phyloP scores from a whole-genome alignment of 1,140 invertebrate genomes.

The Archivesica marissinica region DNA sequence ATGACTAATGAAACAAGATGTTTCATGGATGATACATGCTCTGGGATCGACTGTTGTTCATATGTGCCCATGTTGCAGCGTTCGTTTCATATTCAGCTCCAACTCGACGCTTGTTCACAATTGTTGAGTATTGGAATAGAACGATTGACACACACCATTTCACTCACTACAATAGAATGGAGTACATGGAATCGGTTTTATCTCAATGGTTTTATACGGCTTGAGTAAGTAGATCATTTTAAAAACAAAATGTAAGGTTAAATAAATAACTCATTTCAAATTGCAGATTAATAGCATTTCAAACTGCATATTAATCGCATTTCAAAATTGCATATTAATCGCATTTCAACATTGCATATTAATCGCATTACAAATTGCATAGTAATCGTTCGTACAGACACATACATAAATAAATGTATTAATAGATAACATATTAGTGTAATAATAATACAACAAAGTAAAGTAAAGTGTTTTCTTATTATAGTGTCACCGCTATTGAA shows the following conservation, averaged over 20 bases:
- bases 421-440: too few relatives aligned
- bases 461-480: too few relatives aligned
- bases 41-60: conserved; percentile 18
- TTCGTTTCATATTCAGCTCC: neutral
- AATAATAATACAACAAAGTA: too few relatives aligned
- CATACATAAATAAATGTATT: too few relatives aligned
- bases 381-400: too few relatives aligned
- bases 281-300: too few relatives aligned
- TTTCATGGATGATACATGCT: conserved; percentile 11
- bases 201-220: neutral
- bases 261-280: too few relatives aligned
- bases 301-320: too few relatives aligned
- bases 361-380: too few relatives aligned
- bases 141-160: neutral
- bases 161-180: conserved; percentile 12
- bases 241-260: neutral
- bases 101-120: neutral
- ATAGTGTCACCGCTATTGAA: too few relatives aligned
- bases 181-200: neutral
- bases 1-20: neutral
- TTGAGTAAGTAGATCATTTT: neutral
- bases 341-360: too few relatives aligned
- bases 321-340: too few relatives aligned
- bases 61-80: neutral
- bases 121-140: conserved; percentile 15